These are phyloP conservation scores for Heloderma charlesbogerti DNA, from an alignment of 2,113 vertebrate genomes.

Conservation along the genomic window DNA sequence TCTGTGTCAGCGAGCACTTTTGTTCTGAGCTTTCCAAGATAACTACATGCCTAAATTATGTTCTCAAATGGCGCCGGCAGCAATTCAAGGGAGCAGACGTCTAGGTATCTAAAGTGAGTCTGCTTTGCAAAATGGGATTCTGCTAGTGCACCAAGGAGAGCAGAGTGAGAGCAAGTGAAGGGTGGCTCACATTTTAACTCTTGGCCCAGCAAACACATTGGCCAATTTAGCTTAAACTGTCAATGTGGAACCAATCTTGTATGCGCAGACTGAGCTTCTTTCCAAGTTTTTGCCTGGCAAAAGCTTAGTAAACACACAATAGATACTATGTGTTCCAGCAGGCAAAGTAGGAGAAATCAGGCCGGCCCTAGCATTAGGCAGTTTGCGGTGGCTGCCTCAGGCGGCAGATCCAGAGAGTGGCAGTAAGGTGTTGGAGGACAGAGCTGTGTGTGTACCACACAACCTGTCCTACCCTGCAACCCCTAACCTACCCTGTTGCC, in stretches of 20 bases:
- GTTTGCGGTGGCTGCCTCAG: not conserved
- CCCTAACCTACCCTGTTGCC: too few species aligned
- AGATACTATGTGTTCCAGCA: not conserved
- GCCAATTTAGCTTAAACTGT: not conserved
- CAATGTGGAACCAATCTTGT: not conserved
- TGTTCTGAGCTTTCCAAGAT: not conserved
- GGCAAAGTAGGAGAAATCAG: not conserved
- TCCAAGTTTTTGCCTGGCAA: not conserved
- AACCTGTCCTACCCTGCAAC: too few species aligned
- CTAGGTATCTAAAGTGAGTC: not conserved
- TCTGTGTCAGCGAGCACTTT: constrained; percentile 7
- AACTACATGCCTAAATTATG: not conserved
- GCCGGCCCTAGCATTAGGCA: too few species aligned
- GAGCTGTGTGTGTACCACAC: too few species aligned
- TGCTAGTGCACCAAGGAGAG: constrained; percentile 1
- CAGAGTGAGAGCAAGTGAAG: too few species aligned
- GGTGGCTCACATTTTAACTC: not conserved
- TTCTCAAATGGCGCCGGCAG: not conserved
- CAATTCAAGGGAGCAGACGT: not conserved
- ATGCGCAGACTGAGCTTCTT: not conserved
- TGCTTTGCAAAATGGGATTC: constrained; percentile 11
- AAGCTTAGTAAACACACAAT: not conserved
- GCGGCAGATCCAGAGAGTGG: too few species aligned
- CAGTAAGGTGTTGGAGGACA: too few species aligned
- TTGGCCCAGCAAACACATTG: not conserved